A percentile compares a stretch with the other conserved stretches of the same genome.
Conservation (phyloP, 2,113 vertebrate species). For the Blennius ocellaris region DNA sequence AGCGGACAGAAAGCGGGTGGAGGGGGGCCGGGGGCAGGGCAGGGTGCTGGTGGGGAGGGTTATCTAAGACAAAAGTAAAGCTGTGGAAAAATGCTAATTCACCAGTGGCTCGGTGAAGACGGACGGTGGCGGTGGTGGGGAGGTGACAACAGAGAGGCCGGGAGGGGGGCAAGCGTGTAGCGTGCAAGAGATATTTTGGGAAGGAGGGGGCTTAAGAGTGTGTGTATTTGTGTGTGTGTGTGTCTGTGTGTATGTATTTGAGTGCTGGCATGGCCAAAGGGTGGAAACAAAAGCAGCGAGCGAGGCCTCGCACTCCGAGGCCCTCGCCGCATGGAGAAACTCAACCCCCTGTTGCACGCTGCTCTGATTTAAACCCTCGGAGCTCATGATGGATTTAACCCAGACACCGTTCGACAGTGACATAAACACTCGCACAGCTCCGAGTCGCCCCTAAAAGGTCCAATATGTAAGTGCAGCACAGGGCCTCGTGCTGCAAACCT, state of each 20-base stretch:
- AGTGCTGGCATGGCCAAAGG: constrained; percentile 33
- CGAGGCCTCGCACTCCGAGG: constrained; percentile 25
- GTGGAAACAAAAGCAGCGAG: constrained; percentile 60
- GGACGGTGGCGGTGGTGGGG: constrained; percentile 2
- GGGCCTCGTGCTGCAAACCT: constrained; percentile 15
- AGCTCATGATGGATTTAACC: constrained; percentile 59
- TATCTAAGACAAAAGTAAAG: constrained; percentile 77
- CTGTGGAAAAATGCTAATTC: constrained; percentile 80
- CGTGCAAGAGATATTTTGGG: constrained; percentile 73
- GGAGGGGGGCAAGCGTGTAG: constrained; percentile 63
- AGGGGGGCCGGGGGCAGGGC: background rate
- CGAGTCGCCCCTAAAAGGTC: constrained; percentile 30
- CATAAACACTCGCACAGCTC: constrained; percentile 54
- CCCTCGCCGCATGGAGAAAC: constrained; percentile 53
- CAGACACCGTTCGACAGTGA: constrained; percentile 50
- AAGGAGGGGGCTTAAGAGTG: constrained; percentile 39
- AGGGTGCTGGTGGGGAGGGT: constrained; percentile 34
- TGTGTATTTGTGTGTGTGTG: constrained; percentile 39
- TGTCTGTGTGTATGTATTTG: constrained; percentile 34
- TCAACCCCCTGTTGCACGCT: constrained; percentile 57
- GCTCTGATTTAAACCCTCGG: constrained; percentile 65
- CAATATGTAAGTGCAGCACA: constrained; percentile 22
- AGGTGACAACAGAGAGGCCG: constrained; percentile 43
- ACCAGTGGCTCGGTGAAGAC: constrained; percentile 48
- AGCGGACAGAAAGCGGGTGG: constrained; percentile 45